phyloP scores from a whole-genome alignment of 2,113 vertebrate genomes.

The Indicator indicator region DNA sequence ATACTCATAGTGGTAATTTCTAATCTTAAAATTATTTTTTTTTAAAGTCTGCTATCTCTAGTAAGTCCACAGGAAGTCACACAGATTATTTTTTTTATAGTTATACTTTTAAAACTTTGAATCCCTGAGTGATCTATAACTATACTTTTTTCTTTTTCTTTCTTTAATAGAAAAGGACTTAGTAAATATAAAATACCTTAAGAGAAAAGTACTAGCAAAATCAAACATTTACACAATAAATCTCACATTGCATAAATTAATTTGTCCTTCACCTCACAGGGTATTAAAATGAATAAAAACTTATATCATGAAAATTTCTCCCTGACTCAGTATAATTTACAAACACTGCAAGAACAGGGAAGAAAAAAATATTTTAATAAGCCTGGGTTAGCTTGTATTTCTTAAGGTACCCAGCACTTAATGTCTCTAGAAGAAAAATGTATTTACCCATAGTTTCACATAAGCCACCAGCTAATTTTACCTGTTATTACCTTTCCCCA shows the following conservation, averaged over 20 bases:
- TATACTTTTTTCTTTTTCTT: not conserved
- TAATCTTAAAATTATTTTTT: not conserved
- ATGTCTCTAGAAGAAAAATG: accelerated
- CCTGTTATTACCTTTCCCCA: not conserved
- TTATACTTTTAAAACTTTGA: not conserved
- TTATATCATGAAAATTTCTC: not conserved
- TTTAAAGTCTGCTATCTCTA: not conserved
- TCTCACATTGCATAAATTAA: not conserved
- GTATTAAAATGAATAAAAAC: not conserved
- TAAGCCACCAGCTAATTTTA: not conserved
- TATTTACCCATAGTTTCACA: not conserved
- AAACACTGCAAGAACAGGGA: not conserved
- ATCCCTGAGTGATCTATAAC: not conserved
- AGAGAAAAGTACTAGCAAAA: not conserved
- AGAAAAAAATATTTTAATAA: not conserved
- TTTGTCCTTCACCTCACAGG: not conserved
- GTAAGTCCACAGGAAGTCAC: not conserved
- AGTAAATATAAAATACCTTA: not conserved
- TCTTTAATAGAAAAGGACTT: not conserved
- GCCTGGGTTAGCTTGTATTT: not conserved
- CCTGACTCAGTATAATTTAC: not conserved
- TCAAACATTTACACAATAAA: not conserved
- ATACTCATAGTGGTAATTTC: not conserved
- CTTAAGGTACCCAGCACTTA: not conserved
- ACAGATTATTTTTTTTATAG: not conserved